phyloP scores from a whole-genome alignment of 1,140 invertebrate species.

The Venustaconcha ellipsiformis region DNA sequence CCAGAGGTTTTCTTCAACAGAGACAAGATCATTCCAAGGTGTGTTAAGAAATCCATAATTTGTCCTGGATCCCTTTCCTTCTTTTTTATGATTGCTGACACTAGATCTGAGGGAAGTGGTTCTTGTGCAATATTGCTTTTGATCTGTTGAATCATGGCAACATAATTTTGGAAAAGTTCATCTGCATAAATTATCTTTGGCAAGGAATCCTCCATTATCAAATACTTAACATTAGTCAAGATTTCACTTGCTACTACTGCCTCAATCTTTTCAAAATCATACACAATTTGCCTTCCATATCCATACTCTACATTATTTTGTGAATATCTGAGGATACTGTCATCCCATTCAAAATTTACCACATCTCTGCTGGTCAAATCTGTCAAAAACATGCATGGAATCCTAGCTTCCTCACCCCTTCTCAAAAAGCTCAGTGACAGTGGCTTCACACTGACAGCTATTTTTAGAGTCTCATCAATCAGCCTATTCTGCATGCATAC shows the following conservation, averaged over 20 bases:
- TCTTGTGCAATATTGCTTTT: slow-evolving; percentile 1
- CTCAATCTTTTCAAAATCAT: slow-evolving; percentile 30
- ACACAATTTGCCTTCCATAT: slow-evolving; percentile 3
- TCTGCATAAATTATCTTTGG: slow-evolving; percentile 19
- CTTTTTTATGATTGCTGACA: neutral
- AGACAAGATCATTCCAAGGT: slow-evolving; percentile 21
- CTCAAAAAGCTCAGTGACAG: slow-evolving; percentile 12
- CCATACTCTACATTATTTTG: slow-evolving; percentile 17
- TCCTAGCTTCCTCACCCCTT: neutral
- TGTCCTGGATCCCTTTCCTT: neutral
- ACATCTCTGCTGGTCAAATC: slow-evolving; percentile 12
- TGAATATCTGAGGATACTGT: slow-evolving; percentile 5
- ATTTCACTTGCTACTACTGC: neutral
- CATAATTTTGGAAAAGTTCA: slow-evolving; percentile 18
- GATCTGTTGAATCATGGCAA: slow-evolving; percentile 7
- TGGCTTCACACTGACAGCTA: neutral
- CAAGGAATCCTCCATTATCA: neutral
- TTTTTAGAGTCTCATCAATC: slow-evolving; percentile 3
- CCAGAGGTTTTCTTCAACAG: slow-evolving; percentile 14
- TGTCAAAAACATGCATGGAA: neutral
- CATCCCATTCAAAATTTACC: neutral
- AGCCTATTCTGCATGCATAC: slow-evolving; percentile 13
- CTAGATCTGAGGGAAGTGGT: slow-evolving; percentile 14
- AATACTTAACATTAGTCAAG: neutral
- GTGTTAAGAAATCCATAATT: slow-evolving; percentile 13